Evolutionary conservation across 2,888 invertebrate species (phyloP), one percentile per base, ranked within the genome.

Genomic region (Allacma fusca): DNA sequence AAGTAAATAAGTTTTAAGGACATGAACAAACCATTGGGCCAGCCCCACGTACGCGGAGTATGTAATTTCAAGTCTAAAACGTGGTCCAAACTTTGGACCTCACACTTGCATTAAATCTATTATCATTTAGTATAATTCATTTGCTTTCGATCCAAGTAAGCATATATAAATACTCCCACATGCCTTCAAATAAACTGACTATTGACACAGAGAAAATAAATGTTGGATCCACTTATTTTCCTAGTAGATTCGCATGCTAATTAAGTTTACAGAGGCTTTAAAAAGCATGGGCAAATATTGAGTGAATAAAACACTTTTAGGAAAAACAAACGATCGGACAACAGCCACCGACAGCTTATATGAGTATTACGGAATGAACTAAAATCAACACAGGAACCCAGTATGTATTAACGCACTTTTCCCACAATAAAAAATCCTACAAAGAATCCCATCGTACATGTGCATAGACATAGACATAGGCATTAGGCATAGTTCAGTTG

Each of bases 321-420:
- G 69, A 73, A 76, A 79, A 74, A 76, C 74, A 76, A 79, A 76
- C 44, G 76, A 69, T 73, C 73, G 74, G 29, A 43, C 29, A 72
- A 24, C 71, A 68, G n/a, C 29, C 40, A n/a, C 40, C 5, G 13
- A 40, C 13, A 40, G 40, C 13, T 40, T 40, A 40, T 40, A 40
- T 5, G 13, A 13, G 40, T 13, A 40, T 40, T 40, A 40, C 5
- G 13, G 40, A 13, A 40, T 40, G 13, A 40, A 40, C 7, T 40
- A 9, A 13, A 40, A 9, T 40, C 40, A 40, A 40, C 40, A 40
- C 40, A 40, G 13, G 40, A n/a, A 40, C 40, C 40, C 13, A 40
- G 13, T 13, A 40, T 40, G 40, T n/a, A 40, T 5, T 40, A 40
- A 40, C 40, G 40, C 40, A 40, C 40, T 40, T n/a, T n/a, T n/a